Evolutionary conservation across 2,113 vertebrate genomes (phyloP), one percentile per base, ranked within the genome.

Genomic region (Gadus chalcogrammus): DNA sequence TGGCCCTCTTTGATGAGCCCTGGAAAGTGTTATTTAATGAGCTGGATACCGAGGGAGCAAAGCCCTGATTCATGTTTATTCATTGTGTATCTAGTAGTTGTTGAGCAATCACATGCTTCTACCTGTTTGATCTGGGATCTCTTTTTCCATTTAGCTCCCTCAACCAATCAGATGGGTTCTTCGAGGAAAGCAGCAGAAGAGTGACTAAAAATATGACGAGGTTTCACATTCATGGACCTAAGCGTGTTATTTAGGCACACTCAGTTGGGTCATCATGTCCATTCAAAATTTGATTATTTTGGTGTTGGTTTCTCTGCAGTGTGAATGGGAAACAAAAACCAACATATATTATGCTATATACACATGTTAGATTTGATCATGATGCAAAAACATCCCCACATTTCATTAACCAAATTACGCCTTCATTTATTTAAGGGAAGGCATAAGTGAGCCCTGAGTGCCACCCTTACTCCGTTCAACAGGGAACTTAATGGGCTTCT

Each of bases 11-110:
- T 75, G 73, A 71, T 77, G 55, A 64, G 65, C 27, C 65, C 65
- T 68, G 64, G 35, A 74, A 74, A 65, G 64, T 35, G 38, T 17
- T 35, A 61, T 64, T 72, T 64, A 72, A 73, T 84, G 67, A 73
- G 72, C 60, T 61, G 59, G 56, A 70, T 53, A 63, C 52, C 13
- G 42, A 68, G 42, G 11, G 16, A 76, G 20, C 16, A 53, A 63
- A 53, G 62, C 31, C 20, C 31, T n/a, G 64, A 67, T 35, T 64
- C 66, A 63, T n/a, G 63, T 69, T 67, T 73, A 73, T 70, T 13
- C 69, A 73, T 66, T 70, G 31, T 70, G 65, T 62, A 66, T 9
- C 72, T 67, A 0, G 9, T 58, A 31, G 58, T 76, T 64, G 15
- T 0, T 65, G 65, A 68, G 17, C 42, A 28, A 28, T 66, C 27